These are phyloP conservation scores for Aspidiotus rigidus DNA, from an alignment of 2,888 invertebrate species.

Conservation along the genomic window DNA sequence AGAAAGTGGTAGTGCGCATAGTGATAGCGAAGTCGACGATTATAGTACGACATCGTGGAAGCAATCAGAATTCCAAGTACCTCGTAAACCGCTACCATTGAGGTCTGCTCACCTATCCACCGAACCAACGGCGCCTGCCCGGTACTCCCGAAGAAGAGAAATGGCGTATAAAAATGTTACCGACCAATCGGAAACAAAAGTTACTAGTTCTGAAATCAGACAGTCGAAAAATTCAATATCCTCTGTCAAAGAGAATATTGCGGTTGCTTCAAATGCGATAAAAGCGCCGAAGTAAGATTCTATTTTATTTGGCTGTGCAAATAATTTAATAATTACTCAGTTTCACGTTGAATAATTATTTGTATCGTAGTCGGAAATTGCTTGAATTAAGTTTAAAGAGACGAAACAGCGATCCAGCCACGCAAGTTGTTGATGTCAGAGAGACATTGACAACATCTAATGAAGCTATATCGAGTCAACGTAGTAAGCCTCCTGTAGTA, in stretches of 20 bases:
- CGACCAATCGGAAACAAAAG: constrained; percentile 45
- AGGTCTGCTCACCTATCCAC: constrained; percentile 35
- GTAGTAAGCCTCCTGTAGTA: constrained; percentile 34
- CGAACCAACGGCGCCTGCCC: constrained; percentile 36
- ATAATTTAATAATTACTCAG: too few species aligned
- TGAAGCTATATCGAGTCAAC: constrained; percentile 14
- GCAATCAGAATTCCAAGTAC: constrained; percentile 28
- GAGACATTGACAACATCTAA: constrained; percentile 17
- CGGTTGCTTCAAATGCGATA: too few species aligned
- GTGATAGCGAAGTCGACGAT: constrained; percentile 46
- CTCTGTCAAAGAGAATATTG: too few species aligned
- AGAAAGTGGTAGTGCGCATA: constrained; percentile 41
- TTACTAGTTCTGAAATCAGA: neutral
- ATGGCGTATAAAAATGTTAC: constrained; percentile 45
- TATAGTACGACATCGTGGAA: constrained; percentile 35
- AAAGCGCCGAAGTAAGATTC: neutral
- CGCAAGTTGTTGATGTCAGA: constrained; percentile 38
- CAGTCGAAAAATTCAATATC: neutral
- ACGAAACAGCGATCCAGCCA: constrained; percentile 65
- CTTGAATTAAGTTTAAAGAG: constrained; percentile 42
- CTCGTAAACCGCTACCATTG: constrained; percentile 33
- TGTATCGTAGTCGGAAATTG: too few species aligned
- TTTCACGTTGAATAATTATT: too few species aligned
- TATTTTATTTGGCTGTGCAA: too few species aligned
- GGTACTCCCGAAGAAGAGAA: constrained; percentile 40